Conservation (phyloP, 2,797 vertebrate species). For the Pitangus sulphuratus region DNA sequence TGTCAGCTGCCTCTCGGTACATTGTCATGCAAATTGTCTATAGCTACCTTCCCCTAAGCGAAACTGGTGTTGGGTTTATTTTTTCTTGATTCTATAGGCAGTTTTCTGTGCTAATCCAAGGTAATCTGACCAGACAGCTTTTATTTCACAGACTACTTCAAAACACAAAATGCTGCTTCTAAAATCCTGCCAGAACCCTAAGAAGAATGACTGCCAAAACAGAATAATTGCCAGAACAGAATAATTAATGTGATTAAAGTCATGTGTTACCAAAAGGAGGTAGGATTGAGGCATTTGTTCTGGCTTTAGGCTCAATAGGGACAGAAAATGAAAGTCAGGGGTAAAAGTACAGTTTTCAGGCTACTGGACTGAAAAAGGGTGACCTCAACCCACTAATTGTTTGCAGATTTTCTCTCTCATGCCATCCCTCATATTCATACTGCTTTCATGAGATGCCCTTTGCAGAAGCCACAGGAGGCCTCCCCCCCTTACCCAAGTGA, state of each 20-base stretch:
- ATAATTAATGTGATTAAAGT: constrained; percentile 13
- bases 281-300: not conserved
- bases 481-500: not conserved
- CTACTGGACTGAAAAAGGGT: not conserved
- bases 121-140: constrained; percentile 42
- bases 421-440: not conserved
- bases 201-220: not conserved
- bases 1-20: not conserved
- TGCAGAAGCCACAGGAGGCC: not conserved
- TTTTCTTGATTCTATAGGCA: constrained; percentile 3
- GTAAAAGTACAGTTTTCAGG: not conserved
- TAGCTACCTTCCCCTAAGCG: not conserved
- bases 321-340: not conserved
- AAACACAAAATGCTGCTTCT: not conserved
- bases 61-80: not conserved
- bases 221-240: not conserved
- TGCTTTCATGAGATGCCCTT: not conserved
- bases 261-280: not conserved
- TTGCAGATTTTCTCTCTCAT: not conserved
- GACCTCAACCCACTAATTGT: not conserved
- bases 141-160: not conserved
- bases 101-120: constrained; percentile 20
- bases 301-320: not conserved
- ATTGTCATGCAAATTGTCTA: not conserved
- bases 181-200: not conserved